Evolutionary conservation across 2,797 vertebrate genomes (phyloP).

Genomic region (Clarias platycephalus): DNA sequence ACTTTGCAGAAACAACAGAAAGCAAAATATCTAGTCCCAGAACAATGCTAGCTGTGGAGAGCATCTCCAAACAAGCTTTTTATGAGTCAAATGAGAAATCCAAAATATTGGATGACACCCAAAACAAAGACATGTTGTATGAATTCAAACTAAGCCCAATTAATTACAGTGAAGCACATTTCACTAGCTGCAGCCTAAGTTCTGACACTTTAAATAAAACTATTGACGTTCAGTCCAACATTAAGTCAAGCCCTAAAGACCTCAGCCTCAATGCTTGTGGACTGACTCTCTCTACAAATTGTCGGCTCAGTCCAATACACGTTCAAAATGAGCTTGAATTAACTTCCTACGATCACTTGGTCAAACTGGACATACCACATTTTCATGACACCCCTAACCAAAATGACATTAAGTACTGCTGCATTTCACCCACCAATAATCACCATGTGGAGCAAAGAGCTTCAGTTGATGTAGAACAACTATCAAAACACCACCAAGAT

Average conservation of each 20-base stretch:
- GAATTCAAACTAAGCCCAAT: slow-evolving; percentile 74
- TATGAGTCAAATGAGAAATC: slow-evolving; percentile 55
- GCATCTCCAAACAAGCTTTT: slow-evolving; percentile 49
- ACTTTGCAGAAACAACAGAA: slow-evolving; percentile 58
- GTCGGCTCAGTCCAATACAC: slow-evolving; percentile 48
- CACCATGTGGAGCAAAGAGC: slow-evolving; percentile 53
- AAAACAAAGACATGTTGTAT: slow-evolving; percentile 63
- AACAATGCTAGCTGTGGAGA: slow-evolving; percentile 44
- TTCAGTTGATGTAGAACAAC: slow-evolving; percentile 49
- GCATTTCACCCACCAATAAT: slow-evolving; percentile 55
- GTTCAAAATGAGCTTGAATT: slow-evolving; percentile 53
- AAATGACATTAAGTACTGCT: slow-evolving; percentile 50
- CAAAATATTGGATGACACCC: slow-evolving; percentile 49
- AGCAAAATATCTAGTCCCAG: slow-evolving; percentile 64
- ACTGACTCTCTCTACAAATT: slow-evolving; percentile 64
- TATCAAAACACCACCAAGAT: slow-evolving; percentile 43
- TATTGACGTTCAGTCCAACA: slow-evolving; percentile 58
- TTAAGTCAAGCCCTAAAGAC: slow-evolving; percentile 61
- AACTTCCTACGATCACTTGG: slow-evolving; percentile 55
- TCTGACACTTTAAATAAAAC: slow-evolving; percentile 67
- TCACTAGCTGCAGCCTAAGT: slow-evolving; percentile 69
- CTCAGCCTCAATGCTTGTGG: slow-evolving; percentile 61
- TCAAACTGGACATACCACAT: slow-evolving; percentile 57
- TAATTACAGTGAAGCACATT: slow-evolving; percentile 68
- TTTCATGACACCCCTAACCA: slow-evolving; percentile 53